Evolutionary conservation across 2,113 vertebrate genomes (phyloP).

Genomic region (Alethe diademata): DNA sequence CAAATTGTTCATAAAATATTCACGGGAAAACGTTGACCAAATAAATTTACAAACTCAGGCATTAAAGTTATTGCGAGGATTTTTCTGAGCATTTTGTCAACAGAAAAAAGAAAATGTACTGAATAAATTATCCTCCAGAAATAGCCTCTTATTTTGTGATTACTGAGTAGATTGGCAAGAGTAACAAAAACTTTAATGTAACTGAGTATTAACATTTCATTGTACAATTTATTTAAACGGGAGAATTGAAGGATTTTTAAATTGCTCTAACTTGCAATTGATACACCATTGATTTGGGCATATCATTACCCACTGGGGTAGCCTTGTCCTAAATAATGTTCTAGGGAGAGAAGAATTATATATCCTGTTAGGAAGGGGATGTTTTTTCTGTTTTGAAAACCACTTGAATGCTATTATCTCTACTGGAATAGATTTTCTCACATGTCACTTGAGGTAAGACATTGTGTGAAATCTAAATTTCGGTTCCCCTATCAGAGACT

Average conservation of each 20-base stretch:
- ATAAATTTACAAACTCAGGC: background rate
- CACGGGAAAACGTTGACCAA: background rate
- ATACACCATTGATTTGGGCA: background rate
- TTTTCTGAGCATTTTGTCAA: background rate
- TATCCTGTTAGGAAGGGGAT: background rate
- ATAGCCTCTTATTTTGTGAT: background rate
- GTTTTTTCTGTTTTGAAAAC: background rate
- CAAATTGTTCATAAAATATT: background rate
- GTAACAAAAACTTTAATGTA: background rate
- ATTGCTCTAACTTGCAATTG: background rate
- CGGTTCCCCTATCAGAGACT: background rate
- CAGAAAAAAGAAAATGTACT: background rate
- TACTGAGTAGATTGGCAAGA: background rate
- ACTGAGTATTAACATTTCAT: background rate
- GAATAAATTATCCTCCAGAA: background rate
- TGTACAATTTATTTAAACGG: background rate
- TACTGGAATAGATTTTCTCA: background rate
- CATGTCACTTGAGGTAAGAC: background rate
- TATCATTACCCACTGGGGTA: background rate
- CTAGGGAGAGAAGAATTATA: background rate
- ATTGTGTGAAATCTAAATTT: background rate
- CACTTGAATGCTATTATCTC: background rate
- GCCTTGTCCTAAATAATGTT: background rate
- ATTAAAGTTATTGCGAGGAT: background rate
- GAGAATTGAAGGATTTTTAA: background rate